Evolutionary conservation across 2,113 vertebrate species (phyloP), one percentile per base, ranked within the genome.

Genomic region (zebrafish (Danio rerio)): DNA sequence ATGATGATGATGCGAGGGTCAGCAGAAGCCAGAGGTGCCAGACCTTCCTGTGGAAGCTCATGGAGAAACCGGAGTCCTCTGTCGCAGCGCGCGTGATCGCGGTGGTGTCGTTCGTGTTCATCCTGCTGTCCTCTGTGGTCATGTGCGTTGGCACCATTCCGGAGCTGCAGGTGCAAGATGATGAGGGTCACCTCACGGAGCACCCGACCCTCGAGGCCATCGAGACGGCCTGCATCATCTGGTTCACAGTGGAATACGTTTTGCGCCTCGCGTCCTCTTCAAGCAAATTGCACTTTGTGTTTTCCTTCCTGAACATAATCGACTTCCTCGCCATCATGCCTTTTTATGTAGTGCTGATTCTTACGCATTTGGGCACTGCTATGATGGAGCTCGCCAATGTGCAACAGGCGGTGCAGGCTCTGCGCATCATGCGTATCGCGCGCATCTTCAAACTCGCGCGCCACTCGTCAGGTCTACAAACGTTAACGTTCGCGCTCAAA

Each of bases 41-140:
- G 92, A 94, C 93, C 78, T 95, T 87, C 78, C 91, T 98, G 62
- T 99, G 98, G 98, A 96, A 96, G 88, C 93, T 99, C 85, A 94
- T 99, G 95, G 98, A 99, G 91, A 98, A 99, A 83, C 98, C 98
- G 0, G 98, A 98, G 80, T 99, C 97, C 0, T 99, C 97, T 1
- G 90, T 95, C 63, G 93, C 95, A 0, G 97, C 98, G 55, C 93
- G 95, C 68, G 91, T 95, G 7, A 91, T 96, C 2, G 97, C 98
- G 0, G 93, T 99, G 59, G 87, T 95, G n/a, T 99, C 98, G 13
- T 99, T 99, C 85, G 89, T 98, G 73, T 97, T 99, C 84, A 96
- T 98, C 90, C 92, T 99, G 49, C 83, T 95, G 61, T 99, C 98
- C 0, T 99, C 97, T 0, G 93, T 96, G 20, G 97, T 98, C 80